phyloP scores from a whole-genome alignment of 2,888 invertebrate species.

The Microdon myrmicae region DNA sequence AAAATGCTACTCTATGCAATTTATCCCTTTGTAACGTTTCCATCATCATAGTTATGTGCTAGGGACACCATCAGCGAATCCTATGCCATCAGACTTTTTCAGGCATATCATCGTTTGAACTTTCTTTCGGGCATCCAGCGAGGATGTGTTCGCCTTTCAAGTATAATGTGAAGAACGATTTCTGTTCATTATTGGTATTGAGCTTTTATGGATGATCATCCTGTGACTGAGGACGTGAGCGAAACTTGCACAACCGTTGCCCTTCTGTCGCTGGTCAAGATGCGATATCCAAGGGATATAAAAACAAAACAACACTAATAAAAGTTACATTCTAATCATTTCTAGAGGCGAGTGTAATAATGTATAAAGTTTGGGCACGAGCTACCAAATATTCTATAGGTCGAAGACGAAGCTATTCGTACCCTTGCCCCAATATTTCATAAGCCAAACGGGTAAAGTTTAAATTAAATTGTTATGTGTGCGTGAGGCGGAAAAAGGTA shows the following conservation, averaged over 20 bases:
- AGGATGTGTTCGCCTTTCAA: conserved; percentile 28
- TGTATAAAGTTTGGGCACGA: conserved; percentile 41
- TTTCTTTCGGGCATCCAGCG: neutral
- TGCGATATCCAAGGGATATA: conserved; percentile 36
- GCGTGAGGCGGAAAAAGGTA: no score
- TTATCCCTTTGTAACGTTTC: conserved; percentile 39
- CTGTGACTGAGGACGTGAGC: conserved; percentile 8
- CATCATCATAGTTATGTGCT: conserved; percentile 28
- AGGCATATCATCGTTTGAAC: neutral
- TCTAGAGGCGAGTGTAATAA: conserved; percentile 37
- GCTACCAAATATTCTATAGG: conserved; percentile 24
- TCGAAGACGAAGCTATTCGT: conserved; percentile 16
- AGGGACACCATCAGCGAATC: conserved; percentile 12
- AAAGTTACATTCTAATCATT: conserved; percentile 52
- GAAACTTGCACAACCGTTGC: no score
- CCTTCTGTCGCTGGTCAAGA: conserved; percentile 14
- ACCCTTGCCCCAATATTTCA: conserved; percentile 37
- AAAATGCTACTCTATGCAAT: conserved; percentile 29
- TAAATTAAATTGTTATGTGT: conserved; percentile 47
- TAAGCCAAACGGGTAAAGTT: conserved; percentile 42
- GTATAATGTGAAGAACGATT: conserved; percentile 40
- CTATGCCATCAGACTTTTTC: conserved; percentile 17
- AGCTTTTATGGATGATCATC: conserved; percentile 45
- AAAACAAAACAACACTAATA: conserved; percentile 50
- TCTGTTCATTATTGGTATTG: conserved; percentile 50